These are phyloP conservation scores for Megalonaias nervosa DNA, from an alignment of 1,140 invertebrate species.

Conservation along the genomic window DNA sequence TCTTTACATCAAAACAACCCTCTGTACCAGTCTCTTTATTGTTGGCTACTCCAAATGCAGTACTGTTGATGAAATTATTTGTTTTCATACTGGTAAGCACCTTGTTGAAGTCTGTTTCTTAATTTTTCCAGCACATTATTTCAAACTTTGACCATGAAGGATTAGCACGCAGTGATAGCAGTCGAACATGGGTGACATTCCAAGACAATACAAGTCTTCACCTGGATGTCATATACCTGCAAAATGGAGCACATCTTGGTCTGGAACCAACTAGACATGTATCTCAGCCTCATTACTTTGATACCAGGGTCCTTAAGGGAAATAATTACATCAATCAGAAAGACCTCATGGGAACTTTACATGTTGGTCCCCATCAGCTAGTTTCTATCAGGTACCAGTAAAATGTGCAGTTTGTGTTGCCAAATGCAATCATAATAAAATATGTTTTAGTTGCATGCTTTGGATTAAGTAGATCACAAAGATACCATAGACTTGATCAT, in stretches of 20 bases:
- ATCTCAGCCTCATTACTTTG: slow-evolving; percentile 23
- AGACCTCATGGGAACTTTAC: slow-evolving; percentile 43
- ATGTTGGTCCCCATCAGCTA: slow-evolving; percentile 47
- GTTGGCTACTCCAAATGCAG: too few species aligned
- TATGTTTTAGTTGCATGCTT: too few species aligned
- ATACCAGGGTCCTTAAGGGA: slow-evolving; percentile 40
- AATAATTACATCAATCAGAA: slow-evolving; percentile 37
- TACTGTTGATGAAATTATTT: too few species aligned
- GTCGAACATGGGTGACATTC: slow-evolving; percentile 55
- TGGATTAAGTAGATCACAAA: too few species aligned
- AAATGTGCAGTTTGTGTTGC: background rate
- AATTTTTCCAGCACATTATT: too few species aligned
- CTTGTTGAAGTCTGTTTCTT: too few species aligned
- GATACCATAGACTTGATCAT: too few species aligned
- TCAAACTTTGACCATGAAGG: too few species aligned
- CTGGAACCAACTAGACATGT: slow-evolving; percentile 42
- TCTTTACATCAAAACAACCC: too few species aligned
- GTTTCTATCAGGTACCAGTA: slow-evolving; percentile 35
- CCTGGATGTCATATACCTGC: slow-evolving; percentile 51
- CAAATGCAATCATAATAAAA: too few species aligned
- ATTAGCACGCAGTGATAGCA: slow-evolving; percentile 25
- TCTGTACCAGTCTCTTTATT: too few species aligned
- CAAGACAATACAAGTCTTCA: slow-evolving; percentile 24
- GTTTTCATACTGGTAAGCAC: too few species aligned
- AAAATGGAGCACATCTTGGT: slow-evolving; percentile 54